Evolutionary conservation across 2,113 vertebrate species (phyloP), one percentile per base, ranked within the genome.

Genomic region (Lepidothrix coronata): DNA sequence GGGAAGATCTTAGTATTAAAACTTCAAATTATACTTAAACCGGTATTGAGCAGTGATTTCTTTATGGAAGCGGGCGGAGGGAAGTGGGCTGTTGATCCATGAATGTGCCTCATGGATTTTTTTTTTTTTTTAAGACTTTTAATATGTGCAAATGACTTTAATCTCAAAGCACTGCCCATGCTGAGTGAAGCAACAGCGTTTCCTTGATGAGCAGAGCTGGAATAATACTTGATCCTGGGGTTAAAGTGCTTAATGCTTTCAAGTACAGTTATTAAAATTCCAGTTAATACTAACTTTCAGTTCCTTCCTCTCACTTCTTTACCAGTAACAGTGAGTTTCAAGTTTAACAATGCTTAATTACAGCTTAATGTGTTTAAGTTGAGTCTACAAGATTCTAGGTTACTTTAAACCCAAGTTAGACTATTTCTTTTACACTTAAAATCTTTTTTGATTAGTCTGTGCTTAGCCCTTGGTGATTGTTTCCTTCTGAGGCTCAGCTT

Each of bases 1-100:
- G 86, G 96, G 96, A 96, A 95, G 96, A 95, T 93, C 91, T 95
- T 97, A 96, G 96, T 95, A 97, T 97, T 97, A 97, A 97, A 97
- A 96, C 37, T 95, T 96, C 61, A 87, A 95, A 57, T 97, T 96
- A 96, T 87, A 97, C 95, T 94, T 92, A 87, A 96, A 95, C 96
- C 57, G 89, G 95, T 95, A 89, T 96, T 95, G 91, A 96, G 96
- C 84, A 15, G 95, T 97, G 89, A 95, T 96, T 97, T 96, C 39
- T 96, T 97, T 97, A 25, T 41, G 93, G 89, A 89, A 33, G 88
- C 0, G 68, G 68, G 4, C 35, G 91, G 81, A 48, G 94, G 96
- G 78, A 65, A 17, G 28, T 5, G 94, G 93, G 91, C 27, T 86
- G 37, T 54, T 59, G 18, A 39, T 59, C 39, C 8, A 4, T 59